Base-by-base conservation (phyloP, 2,113 vertebrate species). In the Bos indicus region DNA sequence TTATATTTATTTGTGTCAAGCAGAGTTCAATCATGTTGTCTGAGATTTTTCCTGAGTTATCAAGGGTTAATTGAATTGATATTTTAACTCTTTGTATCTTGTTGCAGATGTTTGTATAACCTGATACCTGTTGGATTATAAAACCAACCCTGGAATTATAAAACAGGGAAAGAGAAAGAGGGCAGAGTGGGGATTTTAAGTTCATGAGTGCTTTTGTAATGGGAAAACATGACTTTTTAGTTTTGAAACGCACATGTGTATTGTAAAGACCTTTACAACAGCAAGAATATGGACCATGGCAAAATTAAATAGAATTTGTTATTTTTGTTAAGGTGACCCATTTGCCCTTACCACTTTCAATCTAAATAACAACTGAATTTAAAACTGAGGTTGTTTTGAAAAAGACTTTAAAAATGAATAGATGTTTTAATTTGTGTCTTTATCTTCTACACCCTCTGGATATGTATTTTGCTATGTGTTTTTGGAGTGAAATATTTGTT, bases 401-500 rank as follows among this genome's bases (percentile, higher is more conserved):
- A 80, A 83, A 57, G 19, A 36, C 30, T 77, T 93, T 92, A 21
- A 62, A 71, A 94, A 43, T 57, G 21, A 36, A 28, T 46, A 88
- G 51, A 10, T 40, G 51, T 88, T 96, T 28, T 90, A 48, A 43
- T 94, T 90, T 91, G 19, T 64, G 48, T 54, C 87, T 89, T 81
- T 95, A 28, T 88, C 67, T 57, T 88, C 26, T 84, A 1, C 4
- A 36, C 9, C 12, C 88, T 88, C 90, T 94, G 85, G 36, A 51
- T 90, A 5, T 81, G 56, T 89, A 0, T 80, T 86, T 92, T 85
- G 17, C 88, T 91, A 14, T 12, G 11, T 82, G 91, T 52, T 80
- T 97, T 93, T 80, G 90, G 54, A 94, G 80, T 97, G 67, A 87
- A 96, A 90, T 97, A 95, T 67, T 96, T 93, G 74, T 95, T 97